Base-by-base conservation (phyloP, 2,888 invertebrate species). In the Tyria jacobaeae region DNA sequence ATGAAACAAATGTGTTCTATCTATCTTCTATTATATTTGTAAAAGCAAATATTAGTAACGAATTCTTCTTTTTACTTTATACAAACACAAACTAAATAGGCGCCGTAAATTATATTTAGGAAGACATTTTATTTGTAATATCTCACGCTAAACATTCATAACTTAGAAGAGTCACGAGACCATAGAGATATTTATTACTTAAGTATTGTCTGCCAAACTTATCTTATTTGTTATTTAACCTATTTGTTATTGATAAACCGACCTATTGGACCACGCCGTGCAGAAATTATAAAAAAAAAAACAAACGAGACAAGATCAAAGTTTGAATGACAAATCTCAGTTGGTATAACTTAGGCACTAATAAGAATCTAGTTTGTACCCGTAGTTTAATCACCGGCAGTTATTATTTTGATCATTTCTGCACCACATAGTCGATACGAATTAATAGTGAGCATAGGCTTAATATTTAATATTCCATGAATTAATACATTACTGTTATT, bases 101-200 rank as follows among this genome's bases (percentile, higher is more conserved):
- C 53, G 66, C 57, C 66, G 69, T 68, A 70, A 49, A 55, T 62
- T 68, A 70, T 49, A 66, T 63, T 54, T 61, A 74, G 78, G 79
- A 79, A 78, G 76, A 79, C 75, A 60, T 76, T 62, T 50, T 24
- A 56, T 74, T 69, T 57, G 60, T 68, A 53, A 37, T 35, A 60
- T 58, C 21, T 44, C 21, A 51, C 21, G 24, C 27, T 58, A 51
- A 34, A 58, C 35, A 15, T 21, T 34, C 17, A 37, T 24, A 12
- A 52, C 9, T n/a, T n/a, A 27, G 4, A 44, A 44, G 12, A 44
- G 21, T 44, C 44, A 17, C 44, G 21, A 21, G 10, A 44, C 21
- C 44, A 10, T 17, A 44, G 12, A 21, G 1, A 12, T 44, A 44
- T 21, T 21, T 21, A 12, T 21, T 44, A 21, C 3, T 44, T 44